Evolutionary conservation across 2,113 vertebrate species (phyloP).

Genomic region (Petaurus breviceps): DNA sequence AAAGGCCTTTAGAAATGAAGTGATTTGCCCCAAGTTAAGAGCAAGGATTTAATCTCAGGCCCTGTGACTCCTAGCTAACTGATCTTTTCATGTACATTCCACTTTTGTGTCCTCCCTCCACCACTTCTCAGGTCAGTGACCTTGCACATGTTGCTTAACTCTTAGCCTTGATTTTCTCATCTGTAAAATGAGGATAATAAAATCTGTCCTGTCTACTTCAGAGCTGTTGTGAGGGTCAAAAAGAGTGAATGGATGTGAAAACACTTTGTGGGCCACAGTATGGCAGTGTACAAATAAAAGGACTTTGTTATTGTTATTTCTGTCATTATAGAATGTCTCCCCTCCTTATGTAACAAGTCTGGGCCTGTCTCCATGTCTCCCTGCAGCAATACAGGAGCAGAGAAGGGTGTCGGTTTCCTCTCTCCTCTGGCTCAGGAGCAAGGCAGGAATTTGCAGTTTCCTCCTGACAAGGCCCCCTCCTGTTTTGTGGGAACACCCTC

Average conservation of each 20-base stretch:
- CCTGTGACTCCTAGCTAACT: background rate
- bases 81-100: background rate
- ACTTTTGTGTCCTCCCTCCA: background rate
- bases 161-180: background rate
- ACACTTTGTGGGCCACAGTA: background rate
- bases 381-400: constrained; percentile 18
- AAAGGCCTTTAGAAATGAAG: background rate
- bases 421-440: constrained; percentile 55
- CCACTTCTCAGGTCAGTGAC: background rate
- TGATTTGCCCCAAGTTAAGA: background rate
- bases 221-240: background rate
- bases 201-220: background rate
- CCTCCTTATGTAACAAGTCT: constrained; percentile 53
- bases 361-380: constrained; percentile 52
- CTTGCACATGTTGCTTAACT: background rate
- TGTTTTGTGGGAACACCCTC: constrained; percentile 34
- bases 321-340: background rate
- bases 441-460: constrained; percentile 77
- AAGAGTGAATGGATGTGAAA: background rate
- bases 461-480: constrained; percentile 66
- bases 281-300: background rate
- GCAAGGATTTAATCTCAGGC: background rate
- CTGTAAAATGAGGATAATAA: background rate
- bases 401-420: constrained; percentile 64
- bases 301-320: background rate